Conservation (phyloP, 2,888 invertebrate genomes). For the Gymnoscelis rufifasciata region DNA sequence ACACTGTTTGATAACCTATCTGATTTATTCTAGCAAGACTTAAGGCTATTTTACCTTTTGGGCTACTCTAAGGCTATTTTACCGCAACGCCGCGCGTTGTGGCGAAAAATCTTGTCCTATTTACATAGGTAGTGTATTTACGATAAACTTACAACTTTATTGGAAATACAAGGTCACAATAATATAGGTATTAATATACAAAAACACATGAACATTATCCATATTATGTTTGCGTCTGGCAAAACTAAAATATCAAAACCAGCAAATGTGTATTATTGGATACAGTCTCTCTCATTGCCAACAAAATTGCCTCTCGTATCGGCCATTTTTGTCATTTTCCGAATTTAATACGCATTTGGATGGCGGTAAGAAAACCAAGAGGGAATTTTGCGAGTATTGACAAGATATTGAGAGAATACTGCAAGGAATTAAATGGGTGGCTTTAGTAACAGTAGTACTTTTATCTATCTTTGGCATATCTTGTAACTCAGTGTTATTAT, state of each 20-base stretch:
- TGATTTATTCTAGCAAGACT: too few relatives aligned
- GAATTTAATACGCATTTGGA: constrained; percentile 11
- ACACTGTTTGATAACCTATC: too few relatives aligned
- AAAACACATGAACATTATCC: background rate
- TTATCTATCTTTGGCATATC: too few relatives aligned
- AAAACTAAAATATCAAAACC: constrained; percentile 3
- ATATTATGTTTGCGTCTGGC: background rate
- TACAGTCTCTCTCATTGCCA: constrained; percentile 2
- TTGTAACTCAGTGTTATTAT: too few relatives aligned
- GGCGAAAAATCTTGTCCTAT: too few relatives aligned
- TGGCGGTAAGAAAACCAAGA: constrained; percentile 9
- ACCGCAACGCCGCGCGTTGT: too few relatives aligned
- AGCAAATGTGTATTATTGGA: constrained; percentile 2
- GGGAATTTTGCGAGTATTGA: constrained; percentile 5
- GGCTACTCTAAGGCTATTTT: too few relatives aligned
- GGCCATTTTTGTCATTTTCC: constrained; percentile 9
- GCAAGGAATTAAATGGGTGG: background rate
- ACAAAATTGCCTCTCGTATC: constrained; percentile 7
- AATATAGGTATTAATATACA: constrained; percentile 1
- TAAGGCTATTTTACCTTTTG: too few relatives aligned
- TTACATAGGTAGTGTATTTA: too few relatives aligned
- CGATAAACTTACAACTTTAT: too few relatives aligned
- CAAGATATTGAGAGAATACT: background rate
- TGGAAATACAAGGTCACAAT: background rate
- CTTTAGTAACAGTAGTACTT: background rate